Conservation (phyloP, 2,113 vertebrate genomes). For the Scomber scombrus region DNA sequence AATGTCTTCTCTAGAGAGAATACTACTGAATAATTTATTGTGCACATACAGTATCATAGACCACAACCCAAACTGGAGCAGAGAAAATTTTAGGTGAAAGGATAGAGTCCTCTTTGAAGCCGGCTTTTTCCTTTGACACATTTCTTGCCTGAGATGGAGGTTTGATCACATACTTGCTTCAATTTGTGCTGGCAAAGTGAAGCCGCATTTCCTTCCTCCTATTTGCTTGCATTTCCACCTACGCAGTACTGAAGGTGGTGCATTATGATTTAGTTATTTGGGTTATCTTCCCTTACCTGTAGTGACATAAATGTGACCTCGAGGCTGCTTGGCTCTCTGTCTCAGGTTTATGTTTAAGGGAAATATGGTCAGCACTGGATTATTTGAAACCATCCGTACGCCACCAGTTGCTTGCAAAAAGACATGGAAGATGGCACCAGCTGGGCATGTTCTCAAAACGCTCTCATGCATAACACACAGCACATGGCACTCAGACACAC, state of each 20-base stretch:
- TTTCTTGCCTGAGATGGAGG: not conserved
- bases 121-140: not conserved
- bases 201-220: not conserved
- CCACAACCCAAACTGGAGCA: slow-evolving; percentile 19
- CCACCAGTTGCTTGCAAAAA: slow-evolving; percentile 57
- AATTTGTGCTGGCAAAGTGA: not conserved
- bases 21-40: too few species aligned
- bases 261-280: not conserved
- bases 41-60: too few species aligned
- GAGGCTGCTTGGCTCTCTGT: not conserved
- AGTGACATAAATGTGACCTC: not conserved
- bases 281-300: not conserved
- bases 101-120: not conserved
- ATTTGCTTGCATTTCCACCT: not conserved
- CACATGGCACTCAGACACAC: slow-evolving; percentile 67
- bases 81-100: slow-evolving; percentile 18
- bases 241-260: not conserved
- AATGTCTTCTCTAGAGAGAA: not conserved
- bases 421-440: slow-evolving; percentile 63
- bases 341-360: slow-evolving; percentile 10
- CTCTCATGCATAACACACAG: slow-evolving; percentile 64
- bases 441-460: slow-evolving; percentile 68
- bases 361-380: slow-evolving; percentile 26
- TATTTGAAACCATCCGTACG: slow-evolving; percentile 39
- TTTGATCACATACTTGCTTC: not conserved